Evolutionary conservation across 2,797 vertebrate genomes (phyloP).

Genomic region (Taenioides sp.): DNA sequence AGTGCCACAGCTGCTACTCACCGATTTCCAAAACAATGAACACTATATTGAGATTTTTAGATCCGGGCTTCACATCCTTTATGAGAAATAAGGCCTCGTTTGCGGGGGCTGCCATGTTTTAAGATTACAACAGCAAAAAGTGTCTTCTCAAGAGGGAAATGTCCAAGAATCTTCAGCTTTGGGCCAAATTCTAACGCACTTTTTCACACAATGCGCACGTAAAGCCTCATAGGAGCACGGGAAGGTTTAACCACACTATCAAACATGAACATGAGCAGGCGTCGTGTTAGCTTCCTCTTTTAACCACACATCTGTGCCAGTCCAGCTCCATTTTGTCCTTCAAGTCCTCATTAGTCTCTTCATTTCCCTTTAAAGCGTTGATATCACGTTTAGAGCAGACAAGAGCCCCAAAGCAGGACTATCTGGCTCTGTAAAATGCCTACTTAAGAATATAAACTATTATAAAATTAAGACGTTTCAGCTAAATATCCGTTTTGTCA

Average conservation of each 20-base stretch:
- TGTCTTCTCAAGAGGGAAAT: not conserved
- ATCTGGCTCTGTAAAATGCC: not conserved
- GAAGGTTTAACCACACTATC: not conserved
- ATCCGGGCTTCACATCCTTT: conserved; percentile 96
- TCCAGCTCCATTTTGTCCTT: not conserved
- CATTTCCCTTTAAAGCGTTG: not conserved
- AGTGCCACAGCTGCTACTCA: conserved; percentile 76
- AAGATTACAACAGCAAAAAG: too few species aligned
- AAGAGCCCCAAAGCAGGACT: not conserved
- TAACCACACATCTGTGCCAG: not conserved
- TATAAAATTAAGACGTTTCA: not conserved
- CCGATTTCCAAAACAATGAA: conserved; percentile 99
- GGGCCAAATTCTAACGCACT: not conserved
- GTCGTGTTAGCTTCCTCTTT: conserved; percentile 7
- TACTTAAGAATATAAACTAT: too few species aligned
- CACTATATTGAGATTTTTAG: conserved; percentile 97
- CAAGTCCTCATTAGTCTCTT: not conserved
- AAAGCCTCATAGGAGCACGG: not conserved
- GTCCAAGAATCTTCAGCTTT: conserved; percentile 6
- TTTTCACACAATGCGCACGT: not conserved
- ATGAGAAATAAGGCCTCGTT: conserved; percentile 86
- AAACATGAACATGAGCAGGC: not conserved
- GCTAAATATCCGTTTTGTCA: not conserved
- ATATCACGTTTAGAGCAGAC: not conserved
- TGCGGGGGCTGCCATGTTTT: conserved; percentile 78